These are phyloP conservation scores for Rhinoraja longicauda DNA, from an alignment of 2,797 vertebrate species.

Conservation along the genomic window DNA sequence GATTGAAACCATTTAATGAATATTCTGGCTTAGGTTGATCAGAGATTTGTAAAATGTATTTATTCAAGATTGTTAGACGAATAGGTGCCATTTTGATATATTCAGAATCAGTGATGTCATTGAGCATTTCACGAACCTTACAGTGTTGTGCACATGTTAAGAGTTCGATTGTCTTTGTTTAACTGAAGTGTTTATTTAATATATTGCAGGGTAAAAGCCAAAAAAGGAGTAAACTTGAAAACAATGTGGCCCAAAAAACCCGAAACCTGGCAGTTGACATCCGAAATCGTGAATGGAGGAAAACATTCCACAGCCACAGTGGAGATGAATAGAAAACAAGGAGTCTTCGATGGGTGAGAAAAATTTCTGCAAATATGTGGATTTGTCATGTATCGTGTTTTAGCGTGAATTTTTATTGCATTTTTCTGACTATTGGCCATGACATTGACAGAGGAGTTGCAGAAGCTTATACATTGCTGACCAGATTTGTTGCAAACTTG, in stretches of 20 bases:
- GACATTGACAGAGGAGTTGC: background rate
- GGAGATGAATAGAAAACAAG: constrained; percentile 73
- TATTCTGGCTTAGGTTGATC: background rate
- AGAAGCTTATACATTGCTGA: background rate
- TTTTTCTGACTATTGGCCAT: background rate
- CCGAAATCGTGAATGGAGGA: constrained; percentile 81
- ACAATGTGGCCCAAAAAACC: constrained; percentile 76
- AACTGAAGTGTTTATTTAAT: background rate
- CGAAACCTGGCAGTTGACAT: constrained; percentile 82
- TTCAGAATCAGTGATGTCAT: background rate
- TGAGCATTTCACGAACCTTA: background rate
- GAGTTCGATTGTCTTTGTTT: background rate
- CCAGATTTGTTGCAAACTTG: background rate
- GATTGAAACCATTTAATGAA: background rate
- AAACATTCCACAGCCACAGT: constrained; percentile 93
- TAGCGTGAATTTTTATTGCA: background rate
- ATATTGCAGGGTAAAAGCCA: constrained; percentile 84
- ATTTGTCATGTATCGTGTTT: background rate
- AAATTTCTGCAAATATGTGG: background rate
- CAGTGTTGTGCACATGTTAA: background rate
- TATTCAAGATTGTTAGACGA: background rate
- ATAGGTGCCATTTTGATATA: background rate
- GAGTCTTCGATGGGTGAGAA: constrained; percentile 66
- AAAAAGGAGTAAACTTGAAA: constrained; percentile 91
- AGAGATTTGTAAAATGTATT: background rate